Percentiles rank a stretch among this genome's conserved stretches.
These are phyloP conservation scores for Heliconius hermathena DNA, from an alignment of 1,140 invertebrate species.

Conservation along the genomic window DNA sequence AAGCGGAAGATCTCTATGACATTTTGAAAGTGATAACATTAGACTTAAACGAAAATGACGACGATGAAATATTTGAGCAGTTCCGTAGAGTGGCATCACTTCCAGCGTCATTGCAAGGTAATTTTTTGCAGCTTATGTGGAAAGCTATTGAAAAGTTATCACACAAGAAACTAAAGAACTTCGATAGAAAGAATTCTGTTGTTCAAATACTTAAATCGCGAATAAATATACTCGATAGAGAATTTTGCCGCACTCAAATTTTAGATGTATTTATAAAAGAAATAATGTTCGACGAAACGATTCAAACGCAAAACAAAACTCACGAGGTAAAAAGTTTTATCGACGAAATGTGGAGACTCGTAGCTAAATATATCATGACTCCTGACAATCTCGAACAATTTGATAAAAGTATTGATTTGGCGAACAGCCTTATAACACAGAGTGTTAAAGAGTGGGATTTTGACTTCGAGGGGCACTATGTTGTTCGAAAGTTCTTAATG, in stretches of 20 bases:
- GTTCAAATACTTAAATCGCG: slow-evolving; percentile 39
- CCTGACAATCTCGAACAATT: slow-evolving; percentile 42
- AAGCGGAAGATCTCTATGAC: slow-evolving; percentile 46
- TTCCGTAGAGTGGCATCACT: slow-evolving; percentile 32
- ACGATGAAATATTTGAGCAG: slow-evolving; percentile 50
- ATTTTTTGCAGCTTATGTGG: slow-evolving; percentile 50
- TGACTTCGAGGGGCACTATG: slow-evolving; percentile 26
- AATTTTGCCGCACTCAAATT: slow-evolving; percentile 43
- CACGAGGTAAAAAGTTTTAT: slow-evolving; percentile 30
- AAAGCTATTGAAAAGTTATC: slow-evolving; percentile 46
- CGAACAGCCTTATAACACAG: slow-evolving; percentile 41
- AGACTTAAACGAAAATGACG: slow-evolving; percentile 50
- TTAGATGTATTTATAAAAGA: slow-evolving; percentile 48
- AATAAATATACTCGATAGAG: slow-evolving; percentile 43
- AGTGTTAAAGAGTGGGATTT: slow-evolving; percentile 44
- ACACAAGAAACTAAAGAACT: slow-evolving; percentile 39
- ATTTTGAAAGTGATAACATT: slow-evolving; percentile 51
- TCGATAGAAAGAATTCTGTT: slow-evolving; percentile 41
- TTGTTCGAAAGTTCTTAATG: slow-evolving; percentile 31
- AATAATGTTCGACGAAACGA: slow-evolving; percentile 41
- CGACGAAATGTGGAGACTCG: slow-evolving; percentile 51
- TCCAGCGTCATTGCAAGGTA: slow-evolving; percentile 40
- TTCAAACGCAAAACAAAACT: slow-evolving; percentile 23
- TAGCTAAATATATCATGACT: slow-evolving; percentile 46
- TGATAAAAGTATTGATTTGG: slow-evolving; percentile 38